Base-by-base conservation (phyloP, 2,113 vertebrate genomes). In the Pedionomus torquatus region DNA sequence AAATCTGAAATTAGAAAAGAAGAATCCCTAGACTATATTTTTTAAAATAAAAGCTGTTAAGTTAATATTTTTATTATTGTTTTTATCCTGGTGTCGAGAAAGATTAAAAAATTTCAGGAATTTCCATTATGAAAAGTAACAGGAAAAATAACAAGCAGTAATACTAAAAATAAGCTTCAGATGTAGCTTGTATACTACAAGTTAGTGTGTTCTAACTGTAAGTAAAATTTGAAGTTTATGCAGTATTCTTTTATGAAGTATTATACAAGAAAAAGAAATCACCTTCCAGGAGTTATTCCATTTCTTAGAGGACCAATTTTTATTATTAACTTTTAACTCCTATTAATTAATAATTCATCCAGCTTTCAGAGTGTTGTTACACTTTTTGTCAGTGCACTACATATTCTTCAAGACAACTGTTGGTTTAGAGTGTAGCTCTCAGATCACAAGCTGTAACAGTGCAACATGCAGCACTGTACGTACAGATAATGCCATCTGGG, bases 401-500 rank as follows among this genome's bases (percentile, higher is more conserved):
- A 16, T 41, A 37, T 44, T 80, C 39, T 66, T 54, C 43, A 48
- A 25, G 19, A 49, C 37, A 61, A 11, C 37, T 14, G 5, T 25
- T 46, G 31, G 14, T 58, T 79, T 77, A 57, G 51, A 83, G 54
- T 49, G 72, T 39, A 37, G 23, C 48, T 75, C 37, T 51, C 25
- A 49, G 57, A 51, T 12, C 43, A 24, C 33, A 33, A 51, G 43
- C 21, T 89, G 48, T 23, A 93, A 25, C 3, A 28, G 54, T 0
- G 0, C 2, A 11, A 33, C 2, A 0, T 25, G 51, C 48, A 72
- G 15, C 49, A 8, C 41, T 26, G 19, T 33, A 30, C 2, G 1
- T 46, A 54, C 68, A 78, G 60, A 61, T 64, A 77, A 78, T 17
- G 41, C 65, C 83, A 60, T 31, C 72, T 77, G 71, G 60, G 79